phyloP scores from a whole-genome alignment of 2,888 invertebrate species.

The Cheilosia vulpina region DNA sequence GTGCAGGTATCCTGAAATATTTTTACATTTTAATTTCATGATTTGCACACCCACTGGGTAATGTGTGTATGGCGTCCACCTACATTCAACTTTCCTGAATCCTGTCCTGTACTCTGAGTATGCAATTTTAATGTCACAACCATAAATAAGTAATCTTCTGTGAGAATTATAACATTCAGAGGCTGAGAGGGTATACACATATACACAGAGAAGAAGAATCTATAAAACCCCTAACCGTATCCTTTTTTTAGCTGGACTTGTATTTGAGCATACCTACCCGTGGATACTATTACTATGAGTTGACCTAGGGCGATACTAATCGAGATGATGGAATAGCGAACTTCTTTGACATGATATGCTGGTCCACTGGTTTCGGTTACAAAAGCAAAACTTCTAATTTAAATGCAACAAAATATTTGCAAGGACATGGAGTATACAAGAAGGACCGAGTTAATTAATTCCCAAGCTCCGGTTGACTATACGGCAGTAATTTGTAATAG shows the following conservation, averaged over 20 bases:
- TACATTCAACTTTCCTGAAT: not conserved
- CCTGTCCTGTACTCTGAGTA: not conserved
- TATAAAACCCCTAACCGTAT: not conserved
- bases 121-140: slow-evolving; percentile 30
- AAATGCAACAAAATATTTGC: slow-evolving; percentile 43
- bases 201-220: not conserved
- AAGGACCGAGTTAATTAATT: slow-evolving; percentile 22
- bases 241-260: not conserved
- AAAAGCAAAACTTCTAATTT: slow-evolving; percentile 19
- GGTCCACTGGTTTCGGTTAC: not conserved
- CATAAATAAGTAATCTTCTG: slow-evolving; percentile 46
- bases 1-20: not conserved
- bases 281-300: not conserved
- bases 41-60: not conserved
- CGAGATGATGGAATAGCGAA: slow-evolving; percentile 8
- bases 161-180: slow-evolving; percentile 25
- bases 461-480: not conserved
- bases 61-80: too few relatives aligned
- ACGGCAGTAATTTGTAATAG: slow-evolving; percentile 14
- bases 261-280: too few relatives aligned
- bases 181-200: not conserved
- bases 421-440: not conserved
- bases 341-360: not conserved
- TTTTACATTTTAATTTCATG: slow-evolving; percentile 25
- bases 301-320: not conserved